Evolutionary conservation across 2,797 vertebrate species (phyloP), one percentile per base, ranked within the genome.

Genomic region (Holocentrus rufus): DNA sequence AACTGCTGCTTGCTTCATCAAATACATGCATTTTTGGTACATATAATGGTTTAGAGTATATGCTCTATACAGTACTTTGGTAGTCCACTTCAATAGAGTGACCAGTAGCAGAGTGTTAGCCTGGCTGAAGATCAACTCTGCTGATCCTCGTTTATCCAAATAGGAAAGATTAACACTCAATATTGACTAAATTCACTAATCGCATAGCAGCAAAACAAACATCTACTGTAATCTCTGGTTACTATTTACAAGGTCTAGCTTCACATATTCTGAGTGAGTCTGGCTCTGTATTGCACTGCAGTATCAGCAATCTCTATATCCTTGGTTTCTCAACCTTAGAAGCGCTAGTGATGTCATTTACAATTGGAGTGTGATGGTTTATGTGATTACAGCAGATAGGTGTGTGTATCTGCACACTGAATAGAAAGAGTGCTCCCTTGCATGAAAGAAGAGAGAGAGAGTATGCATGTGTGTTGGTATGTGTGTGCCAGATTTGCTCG

Each of bases 401-500:
- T 59, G 76, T 42, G 60, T 55, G 69, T 64, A 72, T 79, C 77
- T 63, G 27, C 61, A 63, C 75, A 60, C 83, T 68, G 66, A 65
- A 65, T 74, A 76, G 46, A 69, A 25, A 20, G 61, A 50, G 46
- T 3, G 60, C 18, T n/a, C 5, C 25, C n/a, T 39, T 64, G 44
- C 47, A 34, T 64, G 61, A 31, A 23, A 42, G 39, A 27, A 34
- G 31, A 34, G 31, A 34, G 31, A 34, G 31, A 34, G 31, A 14
- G 39, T 2, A 11, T 27, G 42, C 8, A 34, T n/a, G 39, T 55
- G 56, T 20, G 34, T 17, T 36, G 11, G 65, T 25, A 57, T 56
- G 74, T 22, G 52, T 74, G 59, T 67, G 72, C 61, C 72, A 80
- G 59, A 69, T 85, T 74, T 74, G 57, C 54, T 65, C 58, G 22